A percentile compares a stretch with the other conserved stretches of the same genome.
Evolutionary conservation across 2,888 invertebrate species (phyloP).

Genomic region (Strigamia crassipes): DNA sequence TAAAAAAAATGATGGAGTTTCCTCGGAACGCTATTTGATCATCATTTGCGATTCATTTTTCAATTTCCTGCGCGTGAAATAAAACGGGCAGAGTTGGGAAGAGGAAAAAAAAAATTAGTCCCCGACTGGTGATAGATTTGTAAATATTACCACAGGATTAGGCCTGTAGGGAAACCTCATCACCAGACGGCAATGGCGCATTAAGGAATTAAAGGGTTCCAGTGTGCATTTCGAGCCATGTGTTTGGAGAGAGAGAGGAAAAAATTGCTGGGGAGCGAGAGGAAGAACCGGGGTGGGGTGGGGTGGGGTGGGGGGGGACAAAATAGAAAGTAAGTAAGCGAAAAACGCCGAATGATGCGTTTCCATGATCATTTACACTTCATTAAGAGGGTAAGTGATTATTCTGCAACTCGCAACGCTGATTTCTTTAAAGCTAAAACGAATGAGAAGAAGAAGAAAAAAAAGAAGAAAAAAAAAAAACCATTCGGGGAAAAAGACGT

Average conservation of each 20-base stretch:
- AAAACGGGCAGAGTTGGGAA: background rate
- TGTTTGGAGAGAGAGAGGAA: background rate
- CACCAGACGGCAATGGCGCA: constrained; percentile 14
- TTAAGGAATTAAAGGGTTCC: constrained; percentile 41
- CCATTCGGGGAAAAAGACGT: background rate
- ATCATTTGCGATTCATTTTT: too few species aligned
- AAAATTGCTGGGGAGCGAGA: background rate
- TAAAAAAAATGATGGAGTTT: too few species aligned
- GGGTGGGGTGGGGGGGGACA: too few species aligned
- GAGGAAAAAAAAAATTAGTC: constrained; percentile 39
- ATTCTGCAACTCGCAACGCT: constrained; percentile 21
- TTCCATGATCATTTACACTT: constrained; percentile 40
- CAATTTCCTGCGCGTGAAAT: background rate
- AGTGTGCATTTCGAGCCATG: background rate
- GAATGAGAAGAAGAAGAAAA: background rate
- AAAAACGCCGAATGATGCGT: constrained; percentile 14
- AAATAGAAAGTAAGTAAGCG: constrained; percentile 25
- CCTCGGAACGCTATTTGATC: background rate
- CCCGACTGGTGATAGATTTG: constrained; percentile 46
- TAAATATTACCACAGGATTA: constrained; percentile 47
- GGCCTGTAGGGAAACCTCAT: constrained; percentile 45
- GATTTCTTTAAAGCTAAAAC: constrained; percentile 18
- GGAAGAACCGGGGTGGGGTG: background rate
- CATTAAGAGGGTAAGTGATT: constrained; percentile 39
- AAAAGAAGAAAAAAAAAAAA: background rate